A percentile compares a stretch with the other conserved stretches of the same genome.
Conservation (phyloP, 2,888 invertebrate genomes). For the Ptilodon capucinus region DNA sequence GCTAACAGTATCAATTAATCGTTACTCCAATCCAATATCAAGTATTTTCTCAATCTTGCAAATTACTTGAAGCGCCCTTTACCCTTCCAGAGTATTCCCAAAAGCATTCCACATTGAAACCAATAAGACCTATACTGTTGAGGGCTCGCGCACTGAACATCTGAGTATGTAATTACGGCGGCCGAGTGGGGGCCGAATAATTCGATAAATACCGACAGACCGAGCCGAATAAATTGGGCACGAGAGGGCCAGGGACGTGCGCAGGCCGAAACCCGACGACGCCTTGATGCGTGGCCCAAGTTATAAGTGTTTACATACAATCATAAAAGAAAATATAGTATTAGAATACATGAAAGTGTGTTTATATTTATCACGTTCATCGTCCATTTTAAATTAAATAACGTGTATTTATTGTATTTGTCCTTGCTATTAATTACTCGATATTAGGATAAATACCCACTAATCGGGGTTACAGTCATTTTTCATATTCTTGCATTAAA, state of each 20-base stretch:
- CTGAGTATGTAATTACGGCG: constrained; percentile 16
- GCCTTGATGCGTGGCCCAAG: neutral
- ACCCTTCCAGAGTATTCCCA: neutral
- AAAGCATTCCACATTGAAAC: neutral
- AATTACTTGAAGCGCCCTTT: neutral
- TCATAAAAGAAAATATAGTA: too few species aligned
- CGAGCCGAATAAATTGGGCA: constrained; percentile 20
- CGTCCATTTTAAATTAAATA: too few species aligned
- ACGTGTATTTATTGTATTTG: too few species aligned
- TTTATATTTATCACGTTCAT: too few species aligned
- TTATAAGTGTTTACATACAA: neutral
- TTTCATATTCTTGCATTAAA: too few species aligned
- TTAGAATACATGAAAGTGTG: too few species aligned
- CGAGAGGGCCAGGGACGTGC: constrained; percentile 3
- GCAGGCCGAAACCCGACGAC: constrained; percentile 7
- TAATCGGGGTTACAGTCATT: too few species aligned
- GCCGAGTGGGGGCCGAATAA: constrained; percentile 14
- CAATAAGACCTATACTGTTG: neutral
- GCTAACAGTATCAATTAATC: neutral
- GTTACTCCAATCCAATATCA: neutral
- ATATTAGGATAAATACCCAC: too few species aligned
- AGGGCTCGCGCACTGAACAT: neutral
- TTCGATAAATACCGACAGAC: constrained; percentile 27
- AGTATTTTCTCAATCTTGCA: neutral
- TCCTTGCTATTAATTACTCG: too few species aligned